Percentiles rank a stretch among this genome's conserved stretches.
These are phyloP conservation scores for Hypena proboscidalis DNA, from an alignment of 2,888 invertebrate genomes.

Conservation along the genomic window DNA sequence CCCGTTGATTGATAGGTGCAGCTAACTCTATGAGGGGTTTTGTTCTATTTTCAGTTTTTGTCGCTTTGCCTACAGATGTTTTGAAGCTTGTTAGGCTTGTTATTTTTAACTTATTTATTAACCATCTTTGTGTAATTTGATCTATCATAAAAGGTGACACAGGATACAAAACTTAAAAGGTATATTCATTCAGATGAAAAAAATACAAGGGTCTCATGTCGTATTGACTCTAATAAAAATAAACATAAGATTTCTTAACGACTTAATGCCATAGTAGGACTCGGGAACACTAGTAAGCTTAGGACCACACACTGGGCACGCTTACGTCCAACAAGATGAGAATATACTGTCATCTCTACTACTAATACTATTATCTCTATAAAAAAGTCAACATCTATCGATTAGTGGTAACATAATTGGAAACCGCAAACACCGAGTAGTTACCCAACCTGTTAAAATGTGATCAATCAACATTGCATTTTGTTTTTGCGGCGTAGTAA, in stretches of 20 bases:
- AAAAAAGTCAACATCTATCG: slow-evolving; percentile 7
- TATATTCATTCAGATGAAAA: too few relatives aligned
- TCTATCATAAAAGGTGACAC: too few relatives aligned
- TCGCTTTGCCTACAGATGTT: slow-evolving; percentile 18
- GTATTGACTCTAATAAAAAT: too few relatives aligned
- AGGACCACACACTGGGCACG: too few relatives aligned
- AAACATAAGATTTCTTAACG: too few relatives aligned
- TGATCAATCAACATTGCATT: slow-evolving; percentile 41
- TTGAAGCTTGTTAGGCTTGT: slow-evolving; percentile 6
- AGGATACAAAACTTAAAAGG: too few relatives aligned
- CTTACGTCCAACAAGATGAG: too few relatives aligned
- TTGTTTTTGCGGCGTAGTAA: slow-evolving; percentile 37
- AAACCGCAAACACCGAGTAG: slow-evolving; percentile 13
- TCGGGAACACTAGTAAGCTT: too few relatives aligned
- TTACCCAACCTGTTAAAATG: slow-evolving; percentile 23
- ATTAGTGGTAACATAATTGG: slow-evolving; percentile 24
- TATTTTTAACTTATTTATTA: slow-evolving; percentile 3
- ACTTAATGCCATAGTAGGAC: too few relatives aligned
- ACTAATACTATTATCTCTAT: too few relatives aligned
- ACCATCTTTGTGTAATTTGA: neutral
- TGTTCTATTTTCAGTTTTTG: slow-evolving; percentile 44
- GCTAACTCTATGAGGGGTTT: slow-evolving; percentile 43
- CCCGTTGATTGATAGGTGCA: slow-evolving; percentile 58
- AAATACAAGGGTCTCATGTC: too few relatives aligned
- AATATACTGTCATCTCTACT: too few relatives aligned